phyloP scores from a whole-genome alignment of 2,113 vertebrate species.

The Jacana jacana region DNA sequence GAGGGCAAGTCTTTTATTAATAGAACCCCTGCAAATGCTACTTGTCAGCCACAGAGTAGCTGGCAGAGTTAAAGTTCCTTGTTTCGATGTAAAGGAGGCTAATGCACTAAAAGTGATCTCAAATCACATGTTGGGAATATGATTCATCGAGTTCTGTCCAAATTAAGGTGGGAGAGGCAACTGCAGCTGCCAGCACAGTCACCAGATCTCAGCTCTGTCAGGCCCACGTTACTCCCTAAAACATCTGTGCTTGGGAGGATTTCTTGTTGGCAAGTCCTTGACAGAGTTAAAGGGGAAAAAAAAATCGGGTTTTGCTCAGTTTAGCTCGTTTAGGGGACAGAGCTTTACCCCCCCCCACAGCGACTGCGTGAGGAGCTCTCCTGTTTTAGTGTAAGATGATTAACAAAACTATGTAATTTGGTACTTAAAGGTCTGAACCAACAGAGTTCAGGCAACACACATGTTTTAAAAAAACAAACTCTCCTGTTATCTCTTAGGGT shows the following conservation, averaged over 20 bases:
- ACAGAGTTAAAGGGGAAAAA: neutral
- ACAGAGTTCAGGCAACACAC: neutral
- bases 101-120: neutral
- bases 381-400: neutral
- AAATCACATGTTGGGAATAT: neutral
- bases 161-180: conserved; percentile 10
- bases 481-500: neutral
- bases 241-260: conserved; percentile 49
- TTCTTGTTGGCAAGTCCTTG: neutral
- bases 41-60: neutral
- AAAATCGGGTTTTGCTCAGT: neutral
- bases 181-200: conserved; percentile 51
- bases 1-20: conserved; percentile 46
- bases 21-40: neutral
- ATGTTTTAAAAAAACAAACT: neutral
- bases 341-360: neutral
- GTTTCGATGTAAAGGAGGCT: neutral
- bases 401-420: neutral
- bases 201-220: conserved; percentile 30
- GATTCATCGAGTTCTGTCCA: conserved; percentile 39
- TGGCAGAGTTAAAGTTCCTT: neutral
- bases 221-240: conserved; percentile 48
- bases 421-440: neutral
- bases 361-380: accelerated
- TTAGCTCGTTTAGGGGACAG: neutral